phyloP scores from a whole-genome alignment of 1,140 invertebrate genomes.

The Philotrypesis tridentata region DNA sequence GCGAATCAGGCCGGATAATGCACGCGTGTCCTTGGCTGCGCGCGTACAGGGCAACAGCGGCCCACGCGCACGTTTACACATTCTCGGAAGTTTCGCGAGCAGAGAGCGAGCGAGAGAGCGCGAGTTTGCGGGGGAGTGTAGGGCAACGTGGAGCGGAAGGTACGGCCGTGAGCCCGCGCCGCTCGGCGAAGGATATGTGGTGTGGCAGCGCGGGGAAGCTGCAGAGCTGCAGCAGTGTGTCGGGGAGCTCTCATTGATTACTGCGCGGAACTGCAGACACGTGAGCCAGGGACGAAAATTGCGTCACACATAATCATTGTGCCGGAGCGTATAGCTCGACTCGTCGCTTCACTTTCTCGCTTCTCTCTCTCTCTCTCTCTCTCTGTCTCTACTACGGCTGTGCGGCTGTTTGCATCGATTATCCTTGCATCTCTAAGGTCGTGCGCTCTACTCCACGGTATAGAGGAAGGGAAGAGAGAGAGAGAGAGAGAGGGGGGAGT shows the following conservation, averaged over 20 bases:
- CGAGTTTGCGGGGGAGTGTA: constrained; percentile 28
- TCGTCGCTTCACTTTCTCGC: neutral
- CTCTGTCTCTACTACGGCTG: neutral
- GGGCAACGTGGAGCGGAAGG: neutral
- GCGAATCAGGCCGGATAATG: too few relatives aligned
- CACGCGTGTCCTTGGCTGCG: neutral
- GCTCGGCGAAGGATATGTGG: constrained; percentile 5
- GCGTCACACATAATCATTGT: constrained; percentile 38
- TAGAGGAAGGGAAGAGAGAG: too few relatives aligned
- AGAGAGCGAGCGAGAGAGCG: constrained; percentile 42
- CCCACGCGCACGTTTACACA: neutral
- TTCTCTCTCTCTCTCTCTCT: constrained; percentile 32
- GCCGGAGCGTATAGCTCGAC: too few relatives aligned
- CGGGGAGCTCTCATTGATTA: constrained; percentile 52
- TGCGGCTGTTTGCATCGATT: neutral
- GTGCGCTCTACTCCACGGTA: too few relatives aligned
- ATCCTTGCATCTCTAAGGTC: neutral
- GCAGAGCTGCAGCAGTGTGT: neutral
- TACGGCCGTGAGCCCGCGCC: neutral
- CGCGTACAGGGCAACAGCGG: neutral
- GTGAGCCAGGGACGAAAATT: constrained; percentile 47
- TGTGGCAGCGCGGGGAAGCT: too few relatives aligned
- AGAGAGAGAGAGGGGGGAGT: too few relatives aligned
- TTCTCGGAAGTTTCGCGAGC: neutral
- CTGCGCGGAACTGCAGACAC: constrained; percentile 10